Evolutionary conservation across 2,888 invertebrate species (phyloP), one percentile per base, ranked within the genome.

Genomic region (Pilophorus perplexus): DNA sequence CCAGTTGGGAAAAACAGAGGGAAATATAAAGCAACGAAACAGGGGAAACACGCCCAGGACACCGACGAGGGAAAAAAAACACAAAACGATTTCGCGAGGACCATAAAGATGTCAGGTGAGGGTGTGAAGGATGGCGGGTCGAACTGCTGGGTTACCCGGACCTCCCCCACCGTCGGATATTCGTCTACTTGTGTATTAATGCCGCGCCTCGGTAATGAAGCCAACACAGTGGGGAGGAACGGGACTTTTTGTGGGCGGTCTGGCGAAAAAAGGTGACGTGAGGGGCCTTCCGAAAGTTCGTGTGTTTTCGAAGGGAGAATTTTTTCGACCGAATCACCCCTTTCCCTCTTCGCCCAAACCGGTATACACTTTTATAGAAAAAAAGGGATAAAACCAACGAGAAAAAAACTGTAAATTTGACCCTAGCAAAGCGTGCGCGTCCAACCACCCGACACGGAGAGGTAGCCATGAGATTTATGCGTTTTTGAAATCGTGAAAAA

Each of bases 401-500:
- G 23, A 23, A n/a, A 46, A 46, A 46, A 46, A 23, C 12, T 23
- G 46, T 14, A 25, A 46, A 23, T 46, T 46, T 25, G 25, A 46
- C 46, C 46, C 46, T 46, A 23, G 46, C 46, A 46, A 46, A 46
- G 23, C 46, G 46, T 46, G 46, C 23, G 25, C 46, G 22, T 23
- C 23, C 46, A 22, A 25, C 23, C 46, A 23, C 46, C 20, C 42
- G 46, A 46, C 46, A 46, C 46, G 46, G 46, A 25, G 23, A 23
- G 23, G 46, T 46, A 46, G 46, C 4, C 25, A 46, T 23, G 46
- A 46, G 46, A 46, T 46, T 46, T 46, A 46, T 46, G 46, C 25
- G 46, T 46, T 46, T 46, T 46, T 46, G 46, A 46, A 46, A 23
- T 46, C 25, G 46, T 22, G 23, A 46, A 46, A 46, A 46, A 46